These are phyloP conservation scores for Nomia melanderi DNA, from an alignment of 1,140 invertebrate species.

Conservation along the genomic window DNA sequence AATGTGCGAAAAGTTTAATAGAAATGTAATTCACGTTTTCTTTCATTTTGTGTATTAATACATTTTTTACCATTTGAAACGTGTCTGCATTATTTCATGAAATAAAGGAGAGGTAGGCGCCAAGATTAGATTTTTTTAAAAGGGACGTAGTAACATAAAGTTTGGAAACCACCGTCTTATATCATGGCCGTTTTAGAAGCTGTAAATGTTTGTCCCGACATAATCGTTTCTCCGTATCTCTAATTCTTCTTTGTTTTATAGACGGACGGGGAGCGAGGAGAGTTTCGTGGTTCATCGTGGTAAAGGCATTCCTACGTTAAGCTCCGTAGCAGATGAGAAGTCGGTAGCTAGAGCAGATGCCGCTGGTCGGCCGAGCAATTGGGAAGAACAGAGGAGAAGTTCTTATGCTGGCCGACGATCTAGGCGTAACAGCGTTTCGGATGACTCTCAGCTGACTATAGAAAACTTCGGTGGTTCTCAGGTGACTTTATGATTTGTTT, in stretches of 20 bases:
- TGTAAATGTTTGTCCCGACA: too few species aligned
- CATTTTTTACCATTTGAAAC: too few species aligned
- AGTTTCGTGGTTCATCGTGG: slow-evolving; percentile 91
- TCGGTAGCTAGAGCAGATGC: slow-evolving; percentile 82
- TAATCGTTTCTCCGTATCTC: not conserved
- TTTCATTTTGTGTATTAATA: too few species aligned
- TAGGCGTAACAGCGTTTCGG: slow-evolving; percentile 90
- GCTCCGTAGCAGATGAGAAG: slow-evolving; percentile 83
- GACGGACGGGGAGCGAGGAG: slow-evolving; percentile 81
- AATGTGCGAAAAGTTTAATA: too few species aligned
- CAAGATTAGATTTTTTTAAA: too few species aligned
- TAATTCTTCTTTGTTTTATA: slow-evolving; percentile 39
- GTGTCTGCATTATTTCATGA: too few species aligned
- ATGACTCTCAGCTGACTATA: slow-evolving; percentile 93
- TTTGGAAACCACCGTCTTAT: too few species aligned
- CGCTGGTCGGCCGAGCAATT: slow-evolving; percentile 91
- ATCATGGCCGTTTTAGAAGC: too few species aligned
- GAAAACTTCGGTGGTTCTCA: slow-evolving; percentile 95
- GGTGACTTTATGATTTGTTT: slow-evolving; percentile 71
- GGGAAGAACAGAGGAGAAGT: slow-evolving; percentile 87
- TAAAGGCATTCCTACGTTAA: slow-evolving; percentile 89
- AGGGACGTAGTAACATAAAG: too few species aligned
- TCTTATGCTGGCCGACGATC: slow-evolving; percentile 91
- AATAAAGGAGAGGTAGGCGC: too few species aligned
- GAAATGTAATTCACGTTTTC: too few species aligned